Percentiles rank a stretch among this genome's conserved stretches.
These are phyloP conservation scores for Myotis planiceps DNA, from an alignment of 2,797 vertebrate species.

Conservation along the genomic window DNA sequence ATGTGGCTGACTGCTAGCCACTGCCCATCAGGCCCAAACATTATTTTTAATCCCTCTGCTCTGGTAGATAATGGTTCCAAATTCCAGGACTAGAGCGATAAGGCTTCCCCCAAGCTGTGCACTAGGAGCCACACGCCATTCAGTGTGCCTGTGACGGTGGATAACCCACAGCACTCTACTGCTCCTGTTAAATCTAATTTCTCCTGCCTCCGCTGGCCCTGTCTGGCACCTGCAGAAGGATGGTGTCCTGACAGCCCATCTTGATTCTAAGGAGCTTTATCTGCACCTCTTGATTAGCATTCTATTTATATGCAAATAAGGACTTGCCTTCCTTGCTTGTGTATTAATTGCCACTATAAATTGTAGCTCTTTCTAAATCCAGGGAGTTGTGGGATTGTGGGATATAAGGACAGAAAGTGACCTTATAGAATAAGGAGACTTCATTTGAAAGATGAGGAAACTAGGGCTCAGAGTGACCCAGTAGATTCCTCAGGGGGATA, in stretches of 20 bases:
- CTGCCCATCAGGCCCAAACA: neutral
- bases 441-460: neutral
- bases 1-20: rapidly evolving
- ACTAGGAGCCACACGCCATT: neutral
- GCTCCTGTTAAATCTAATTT: neutral
- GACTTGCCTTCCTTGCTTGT: neutral
- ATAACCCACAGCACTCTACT: neutral
- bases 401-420: neutral
- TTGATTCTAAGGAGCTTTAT: neutral
- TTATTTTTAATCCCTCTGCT: neutral
- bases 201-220: neutral
- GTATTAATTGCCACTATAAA: neutral
- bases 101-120: neutral
- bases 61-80: neutral
- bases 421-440: neutral
- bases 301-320: conserved; percentile 66
- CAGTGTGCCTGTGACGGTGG: rapidly evolving
- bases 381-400: neutral
- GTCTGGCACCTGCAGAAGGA: neutral
- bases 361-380: neutral
- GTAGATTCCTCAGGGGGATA: neutral
- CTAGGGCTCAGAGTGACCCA: neutral
- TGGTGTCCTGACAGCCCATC: neutral
- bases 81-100: conserved; percentile 18
- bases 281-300: neutral